Conservation (phyloP, 2,113 vertebrate species). For the Toxostoma redivivum region DNA sequence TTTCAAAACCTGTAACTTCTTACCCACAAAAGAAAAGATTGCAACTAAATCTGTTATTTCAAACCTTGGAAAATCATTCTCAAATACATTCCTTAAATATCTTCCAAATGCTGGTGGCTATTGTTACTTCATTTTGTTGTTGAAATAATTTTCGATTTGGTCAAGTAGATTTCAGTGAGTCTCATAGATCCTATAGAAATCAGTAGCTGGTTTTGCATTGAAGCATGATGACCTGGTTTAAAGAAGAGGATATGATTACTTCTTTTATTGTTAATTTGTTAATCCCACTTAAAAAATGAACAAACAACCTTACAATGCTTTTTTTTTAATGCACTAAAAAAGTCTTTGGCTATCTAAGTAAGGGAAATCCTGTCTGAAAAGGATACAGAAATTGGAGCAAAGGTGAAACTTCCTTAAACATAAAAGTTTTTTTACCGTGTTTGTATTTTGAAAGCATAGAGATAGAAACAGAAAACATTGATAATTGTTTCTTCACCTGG, state of each 20-base stretch:
- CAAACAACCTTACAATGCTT: not conserved
- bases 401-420: constrained; percentile 15
- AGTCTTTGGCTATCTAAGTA: not conserved
- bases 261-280: not conserved
- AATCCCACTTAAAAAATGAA: not conserved
- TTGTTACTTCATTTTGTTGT: not conserved
- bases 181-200: not conserved
- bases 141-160: not conserved
- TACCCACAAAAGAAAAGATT: not conserved
- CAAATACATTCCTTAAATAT: not conserved
- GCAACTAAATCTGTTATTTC: not conserved
- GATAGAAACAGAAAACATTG: not conserved
- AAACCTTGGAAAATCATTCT: not conserved
- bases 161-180: not conserved
- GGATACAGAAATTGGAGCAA: constrained; percentile 17
- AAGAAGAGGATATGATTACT: not conserved
- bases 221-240: not conserved
- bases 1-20: not conserved
- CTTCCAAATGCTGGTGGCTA: not conserved
- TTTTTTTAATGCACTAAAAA: not conserved
- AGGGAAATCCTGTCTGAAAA: constrained; percentile 40
- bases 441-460: not conserved
- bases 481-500: not conserved
- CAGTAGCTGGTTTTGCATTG: not conserved
- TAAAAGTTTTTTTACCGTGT: not conserved